Conservation (phyloP, 2,888 invertebrate genomes). For the Monoplex corrugatus region DNA sequence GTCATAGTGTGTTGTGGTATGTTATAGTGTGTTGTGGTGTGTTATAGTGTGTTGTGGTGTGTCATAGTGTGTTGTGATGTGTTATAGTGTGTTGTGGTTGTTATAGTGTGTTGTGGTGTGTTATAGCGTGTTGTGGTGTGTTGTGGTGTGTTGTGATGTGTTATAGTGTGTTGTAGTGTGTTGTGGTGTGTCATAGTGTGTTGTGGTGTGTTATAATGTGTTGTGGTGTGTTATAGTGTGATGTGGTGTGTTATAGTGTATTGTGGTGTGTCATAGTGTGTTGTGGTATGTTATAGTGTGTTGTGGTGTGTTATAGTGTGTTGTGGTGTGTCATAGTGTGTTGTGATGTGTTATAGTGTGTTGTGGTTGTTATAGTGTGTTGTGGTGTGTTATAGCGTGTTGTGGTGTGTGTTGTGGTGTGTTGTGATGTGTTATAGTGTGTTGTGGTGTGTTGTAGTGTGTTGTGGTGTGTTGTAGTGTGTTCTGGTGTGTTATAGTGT, state of each 20-base stretch:
- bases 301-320: not conserved
- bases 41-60: not conserved
- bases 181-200: not conserved
- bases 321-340: not conserved
- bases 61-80: not conserved
- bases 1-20: not conserved
- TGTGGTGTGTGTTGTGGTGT: not conserved
- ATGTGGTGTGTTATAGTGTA: slow-evolving; percentile 62
- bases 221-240: not conserved
- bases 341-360: not conserved
- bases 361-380: not conserved
- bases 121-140: not conserved
- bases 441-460: not conserved
- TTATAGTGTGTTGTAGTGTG: not conserved
- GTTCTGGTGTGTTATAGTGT: not conserved
- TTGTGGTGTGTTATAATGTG: not conserved
- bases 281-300: too few relatives aligned
- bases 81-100: not conserved
- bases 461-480: not conserved
- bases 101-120: not conserved
- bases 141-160: not conserved
- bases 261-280: too few relatives aligned
- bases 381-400: not conserved
- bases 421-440: not conserved
- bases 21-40: not conserved